phyloP scores from a whole-genome alignment of 1,140 invertebrate species.

The Drosophila navojoa region DNA sequence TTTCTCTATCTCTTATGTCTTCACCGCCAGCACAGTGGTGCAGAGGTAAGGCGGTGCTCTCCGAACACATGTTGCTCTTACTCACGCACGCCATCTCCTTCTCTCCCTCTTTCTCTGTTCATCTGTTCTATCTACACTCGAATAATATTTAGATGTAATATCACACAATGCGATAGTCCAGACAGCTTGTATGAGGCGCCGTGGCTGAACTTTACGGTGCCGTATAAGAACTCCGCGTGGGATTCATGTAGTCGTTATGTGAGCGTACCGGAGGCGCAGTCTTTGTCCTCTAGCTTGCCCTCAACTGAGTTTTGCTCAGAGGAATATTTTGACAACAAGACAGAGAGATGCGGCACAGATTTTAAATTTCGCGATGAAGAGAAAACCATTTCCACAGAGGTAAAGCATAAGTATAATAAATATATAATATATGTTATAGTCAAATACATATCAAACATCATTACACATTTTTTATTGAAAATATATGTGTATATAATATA shows the following conservation, averaged over 20 bases:
- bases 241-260: conserved; percentile 85
- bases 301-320: conserved; percentile 45
- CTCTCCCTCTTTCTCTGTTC: not conserved
- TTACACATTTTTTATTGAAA: too few species aligned
- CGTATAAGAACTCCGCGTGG: conserved; percentile 82
- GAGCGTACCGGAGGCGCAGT: not conserved
- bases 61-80: too few species aligned
- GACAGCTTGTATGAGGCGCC: conserved; percentile 82
- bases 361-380: conserved; percentile 70
- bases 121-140: not conserved
- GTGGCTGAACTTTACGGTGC: conserved; percentile 86
- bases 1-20: conserved; percentile 85
- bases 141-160: conserved; percentile 85
- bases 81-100: not conserved
- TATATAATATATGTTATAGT: not conserved
- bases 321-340: conserved; percentile 78
- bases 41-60: conserved; percentile 84
- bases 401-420: conserved; percentile 25
- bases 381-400: conserved; percentile 76
- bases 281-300: conserved; percentile 13
- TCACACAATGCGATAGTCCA: conserved; percentile 86
- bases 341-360: conserved; percentile 59
- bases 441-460: too few species aligned
- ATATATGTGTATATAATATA: too few species aligned
- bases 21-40: conserved; percentile 86